Base-by-base conservation (phyloP, 2,113 vertebrate species). In the Blennius ocellaris region DNA sequence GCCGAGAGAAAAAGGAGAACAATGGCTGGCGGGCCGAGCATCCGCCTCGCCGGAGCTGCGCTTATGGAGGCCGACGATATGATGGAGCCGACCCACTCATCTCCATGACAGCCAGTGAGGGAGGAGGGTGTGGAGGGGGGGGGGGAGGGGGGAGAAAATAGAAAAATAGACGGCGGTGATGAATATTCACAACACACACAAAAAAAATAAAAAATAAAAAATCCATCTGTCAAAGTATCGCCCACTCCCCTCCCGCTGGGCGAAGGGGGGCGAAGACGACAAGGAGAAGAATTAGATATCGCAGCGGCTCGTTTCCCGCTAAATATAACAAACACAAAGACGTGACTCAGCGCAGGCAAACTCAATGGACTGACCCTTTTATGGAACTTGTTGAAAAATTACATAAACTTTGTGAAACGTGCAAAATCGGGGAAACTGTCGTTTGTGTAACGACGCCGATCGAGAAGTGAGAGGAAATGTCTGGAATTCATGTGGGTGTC, bases 81-180 rank as follows among this genome's bases (percentile, higher is more conserved):
- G 71, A 85, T 80, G 76, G 58, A 83, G 85, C 17, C 80, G 12
- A 1, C 83, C 83, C 85, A 83, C 87, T 81, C 79, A 67, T 90
- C 82, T 87, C 68, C 14, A 60, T 80, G 85, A 78, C 79, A 80
- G 82, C 74, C 67, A 62, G 63, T 49, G 5, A 57, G 38, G 69
- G 30, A 14, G 17, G 44, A 10, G 21, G 21, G 4, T 30, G 21
- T 30, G 2, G 21, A 4, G 21, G 21, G 21, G 2, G 21, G 21
- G 21, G 21, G 21, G 21, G 21, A 50, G 7, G 39, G 38, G 58
- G 39, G 15, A 6, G 60, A 65, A 66, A 82, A 55, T 40, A n/a
- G 56, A 64, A 55, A 74, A 63, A 66, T 6, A 56, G 49, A 57
- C 37, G 45, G 73, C 70, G 60, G 76, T 10, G 57, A 53, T 44